phyloP scores from a whole-genome alignment of 2,113 vertebrate genomes.

The Scopus umbretta region DNA sequence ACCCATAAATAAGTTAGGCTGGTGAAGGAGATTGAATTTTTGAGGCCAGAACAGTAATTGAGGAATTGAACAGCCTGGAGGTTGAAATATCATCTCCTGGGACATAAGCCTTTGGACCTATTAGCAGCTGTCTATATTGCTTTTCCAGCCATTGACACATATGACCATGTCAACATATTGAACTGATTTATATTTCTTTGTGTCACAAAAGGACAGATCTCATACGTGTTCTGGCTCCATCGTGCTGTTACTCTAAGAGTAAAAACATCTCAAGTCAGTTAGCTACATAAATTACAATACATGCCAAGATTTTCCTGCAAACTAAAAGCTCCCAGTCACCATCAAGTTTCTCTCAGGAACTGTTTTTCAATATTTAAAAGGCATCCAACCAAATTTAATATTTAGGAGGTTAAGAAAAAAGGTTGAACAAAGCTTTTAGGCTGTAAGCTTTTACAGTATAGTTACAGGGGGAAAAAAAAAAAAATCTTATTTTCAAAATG shows the following conservation, averaged over 20 bases:
- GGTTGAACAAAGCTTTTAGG: not conserved
- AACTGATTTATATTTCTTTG: not conserved
- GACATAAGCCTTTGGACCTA: not conserved
- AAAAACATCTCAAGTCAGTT: not conserved
- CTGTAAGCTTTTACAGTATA: not conserved
- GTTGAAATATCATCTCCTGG: not conserved
- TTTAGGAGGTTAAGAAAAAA: not conserved
- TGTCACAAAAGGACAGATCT: not conserved
- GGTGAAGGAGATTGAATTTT: constrained; percentile 49
- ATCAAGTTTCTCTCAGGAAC: not conserved
- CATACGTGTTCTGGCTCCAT: fast-evolving
- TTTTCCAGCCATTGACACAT: not conserved
- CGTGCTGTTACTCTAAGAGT: fast-evolving
- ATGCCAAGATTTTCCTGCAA: not conserved
- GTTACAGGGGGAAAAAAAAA: not conserved
- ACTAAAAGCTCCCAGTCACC: not conserved
- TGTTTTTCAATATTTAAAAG: not conserved
- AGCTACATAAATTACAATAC: not conserved
- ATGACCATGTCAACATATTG: not conserved
- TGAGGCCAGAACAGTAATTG: constrained; percentile 26
- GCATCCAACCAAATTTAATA: not conserved
- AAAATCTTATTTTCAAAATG: not conserved
- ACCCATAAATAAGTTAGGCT: constrained; percentile 34
- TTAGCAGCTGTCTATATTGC: constrained; percentile 13
- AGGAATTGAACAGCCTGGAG: constrained; percentile 29